Evolutionary conservation across 2,797 vertebrate species (phyloP), one percentile per base, ranked within the genome.

Genomic region (Helostoma temminkii): DNA sequence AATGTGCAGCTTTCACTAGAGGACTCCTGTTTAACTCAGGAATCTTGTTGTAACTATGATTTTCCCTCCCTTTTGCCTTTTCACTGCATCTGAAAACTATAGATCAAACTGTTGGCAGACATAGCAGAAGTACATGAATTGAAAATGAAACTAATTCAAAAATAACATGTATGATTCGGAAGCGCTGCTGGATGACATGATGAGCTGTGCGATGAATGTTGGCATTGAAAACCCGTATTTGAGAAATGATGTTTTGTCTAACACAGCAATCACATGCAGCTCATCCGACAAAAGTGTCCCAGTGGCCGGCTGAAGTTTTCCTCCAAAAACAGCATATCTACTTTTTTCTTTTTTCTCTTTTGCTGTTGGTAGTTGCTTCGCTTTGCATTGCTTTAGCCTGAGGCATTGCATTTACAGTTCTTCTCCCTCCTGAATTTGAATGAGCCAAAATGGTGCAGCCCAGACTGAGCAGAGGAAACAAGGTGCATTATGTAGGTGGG

Each of bases 401-500:
- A 81, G 79, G 89, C 89, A 32, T 22, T 43, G 75, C 80, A 76
- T 67, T 71, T 78, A 76, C 78, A 80, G 81, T 83, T 60, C 73
- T 9, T 43, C 82, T 81, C 80, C 58, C 83, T 81, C 21, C 82
- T 77, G 81, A 84, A 88, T 91, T 65, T 87, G 69, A 91, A 91
- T 85, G 87, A 91, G 78, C 60, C 54, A 63, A 83, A 87, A 76
- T 54, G 76, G 66, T 66, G 57, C 78, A 43, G 83, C 76, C 67
- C 61, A 65, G 86, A 72, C 78, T 67, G 80, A 89, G 87, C 43
- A 18, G 83, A 84, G 85, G 86, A 91, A 91, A 92, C 90, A 92
- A 94, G 93, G 91, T 93, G 93, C 92, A 92, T 93, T 94, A 92
- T 94, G 92, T 86, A 89, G 91, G 92, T 93, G 93, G 93, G 93